Base-by-base conservation (phyloP, 2,113 vertebrate genomes). In the Acrocephalus kingi region DNA sequence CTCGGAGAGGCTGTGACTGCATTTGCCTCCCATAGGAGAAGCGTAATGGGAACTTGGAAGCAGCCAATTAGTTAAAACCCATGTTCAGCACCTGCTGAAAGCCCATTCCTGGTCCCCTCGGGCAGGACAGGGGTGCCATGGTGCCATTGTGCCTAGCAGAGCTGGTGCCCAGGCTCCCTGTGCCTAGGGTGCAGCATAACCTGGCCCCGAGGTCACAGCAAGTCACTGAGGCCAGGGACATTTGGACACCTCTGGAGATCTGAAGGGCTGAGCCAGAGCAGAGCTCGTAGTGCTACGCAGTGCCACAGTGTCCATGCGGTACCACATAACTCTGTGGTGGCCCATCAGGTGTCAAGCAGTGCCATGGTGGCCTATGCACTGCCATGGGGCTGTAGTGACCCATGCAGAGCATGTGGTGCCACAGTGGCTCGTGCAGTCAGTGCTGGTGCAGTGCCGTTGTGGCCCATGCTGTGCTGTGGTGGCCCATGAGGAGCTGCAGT, bases 81-180 rank as follows among this genome's bases (percentile, higher is more conserved):
- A 6, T n/a, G 46, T 52, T 46, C 54, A 61, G 64, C 16, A 6
- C 43, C 64, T 2, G 6, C 3, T n/a, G 35, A 28, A 59, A 54
- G 46, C 33, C 69, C 3, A 0, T 33, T 55, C 45, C 56, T 19
- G 79, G 24, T 74, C 12, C 11, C 1, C 1, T 24, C 0, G 0
- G 1, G 58, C 2, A 4, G 49, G 58, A 51, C 51, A 39, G 61
- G 35, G 55, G 23, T 41, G 35, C 1, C 0, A 2, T 2, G 55
- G 23, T 41, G 35, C 1, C 0, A 2, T 2, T 48, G 41, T 82
- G 71, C 66, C 51, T 46, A 39, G 59, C 73, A 56, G 68, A 55
- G 49, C 58, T 77, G 72, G 21, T 3, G 3, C 52, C 0, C 23
- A 41, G 64, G 48, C 9, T 58, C n/a, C 33, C 39, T 0, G 13